Evolutionary conservation across 1,140 invertebrate species (phyloP), one percentile per base, ranked within the genome.

Genomic region (Periplaneta americana): DNA sequence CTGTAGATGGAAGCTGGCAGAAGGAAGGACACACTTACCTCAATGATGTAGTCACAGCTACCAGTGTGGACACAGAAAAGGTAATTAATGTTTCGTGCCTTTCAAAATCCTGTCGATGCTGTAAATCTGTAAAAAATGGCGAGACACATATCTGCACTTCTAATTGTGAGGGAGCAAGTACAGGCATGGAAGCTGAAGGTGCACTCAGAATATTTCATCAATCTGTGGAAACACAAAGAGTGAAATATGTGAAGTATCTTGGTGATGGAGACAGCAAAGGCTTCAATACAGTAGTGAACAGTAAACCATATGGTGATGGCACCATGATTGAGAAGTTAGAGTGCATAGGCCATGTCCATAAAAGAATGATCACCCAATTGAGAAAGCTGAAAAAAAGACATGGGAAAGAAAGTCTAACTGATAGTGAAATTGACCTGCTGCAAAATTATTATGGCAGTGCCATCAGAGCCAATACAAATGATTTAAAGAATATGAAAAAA

Each of bases 211-310:
- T 85, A 74, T 85, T 83, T 79, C 17, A 31, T 17, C 35, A 82
- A 15, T 85, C 83, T 18, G 74, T 17, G 13, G 75, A 82, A 48
- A 13, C 17, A 39, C 32, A 80, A 17, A 75, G 78, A 66, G 81
- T 84, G 31, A 57, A 57, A 22, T 84, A 83, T 39, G 33, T 28
- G 8, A 34, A 82, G 36, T 85, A 84, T 66, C 83, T 85, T 48
- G 83, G 83, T 17, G 84, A 85, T 74, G 84, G 85, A 13, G 84
- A 85, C 82, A 74, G 81, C 48, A 85, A 86, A 78, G 76, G 33
- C 9, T 78, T 78, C 32, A 10, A 9, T 33, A 28, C 31, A 33
- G 78, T 84, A 5, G n/a, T 28, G 13, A 35, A 75, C 32, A 15
- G 22, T 11, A 81, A 82, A 36, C 81, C 83, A 17, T 84, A 83